Evolutionary conservation across 2,888 invertebrate species (phyloP).

Genomic region (Lissonota sp.): DNA sequence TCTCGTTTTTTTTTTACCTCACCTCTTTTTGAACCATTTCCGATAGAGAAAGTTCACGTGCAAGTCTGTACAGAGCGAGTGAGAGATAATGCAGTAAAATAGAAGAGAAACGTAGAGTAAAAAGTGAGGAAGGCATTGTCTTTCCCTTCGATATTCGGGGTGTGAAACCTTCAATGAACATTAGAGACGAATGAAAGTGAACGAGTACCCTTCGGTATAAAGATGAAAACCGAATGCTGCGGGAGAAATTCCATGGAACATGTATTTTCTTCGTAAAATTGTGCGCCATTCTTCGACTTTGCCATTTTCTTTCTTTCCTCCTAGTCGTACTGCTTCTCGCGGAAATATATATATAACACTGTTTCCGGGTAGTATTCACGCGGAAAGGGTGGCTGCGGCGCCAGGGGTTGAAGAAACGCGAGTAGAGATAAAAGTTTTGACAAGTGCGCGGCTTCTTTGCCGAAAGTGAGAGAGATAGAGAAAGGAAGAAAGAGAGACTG

Average conservation of each 20-base stretch:
- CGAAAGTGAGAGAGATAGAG: neutral
- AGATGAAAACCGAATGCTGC: neutral
- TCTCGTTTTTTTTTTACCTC: conserved; percentile 2
- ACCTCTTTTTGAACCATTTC: conserved; percentile 28
- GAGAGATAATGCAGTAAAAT: neutral
- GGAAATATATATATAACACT: neutral
- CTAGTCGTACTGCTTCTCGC: neutral
- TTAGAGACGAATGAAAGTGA: conserved; percentile 18
- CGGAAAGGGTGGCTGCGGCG: neutral
- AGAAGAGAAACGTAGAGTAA: conserved; percentile 7
- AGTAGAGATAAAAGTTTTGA: conserved; percentile 79
- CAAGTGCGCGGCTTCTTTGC: conserved; percentile 69
- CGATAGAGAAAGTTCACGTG: neutral
- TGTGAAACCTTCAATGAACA: conserved; percentile 8
- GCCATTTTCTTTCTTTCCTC: neutral
- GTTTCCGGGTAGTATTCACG: neutral
- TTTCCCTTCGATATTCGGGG: conserved; percentile 15
- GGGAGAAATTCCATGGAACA: neutral
- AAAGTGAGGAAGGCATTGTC: conserved; percentile 21
- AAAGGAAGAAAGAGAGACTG: conserved; percentile 22
- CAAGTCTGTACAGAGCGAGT: conserved; percentile 2
- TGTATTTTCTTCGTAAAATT: conserved; percentile 15
- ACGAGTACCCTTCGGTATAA: conserved; percentile 12
- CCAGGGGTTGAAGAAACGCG: conserved; percentile 62
- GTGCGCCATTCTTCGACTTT: conserved; percentile 9